Conservation (phyloP, 2,113 vertebrate species). For the Stomatorhinus ivindoensis region DNA sequence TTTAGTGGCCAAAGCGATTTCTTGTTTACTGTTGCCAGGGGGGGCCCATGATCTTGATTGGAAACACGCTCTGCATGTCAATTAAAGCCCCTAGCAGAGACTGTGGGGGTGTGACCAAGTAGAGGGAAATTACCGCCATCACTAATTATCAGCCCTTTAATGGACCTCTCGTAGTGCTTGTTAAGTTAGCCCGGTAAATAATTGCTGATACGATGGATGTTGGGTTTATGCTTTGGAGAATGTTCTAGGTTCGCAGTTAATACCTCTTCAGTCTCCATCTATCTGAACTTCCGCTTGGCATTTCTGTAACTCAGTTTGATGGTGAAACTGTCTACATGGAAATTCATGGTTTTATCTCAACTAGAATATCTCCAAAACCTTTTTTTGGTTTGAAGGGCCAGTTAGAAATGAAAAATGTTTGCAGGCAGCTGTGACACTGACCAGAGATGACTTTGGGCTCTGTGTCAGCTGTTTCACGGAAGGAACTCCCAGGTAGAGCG, state of each 20-base stretch:
- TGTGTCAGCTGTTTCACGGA: not conserved
- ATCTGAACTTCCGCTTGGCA: not conserved
- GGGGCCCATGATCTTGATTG: constrained; percentile 71
- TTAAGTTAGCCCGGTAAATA: not conserved
- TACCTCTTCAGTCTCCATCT: not conserved
- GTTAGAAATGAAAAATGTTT: not conserved
- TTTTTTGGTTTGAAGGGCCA: not conserved
- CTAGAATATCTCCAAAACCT: not conserved
- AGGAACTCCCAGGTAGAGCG: not conserved
- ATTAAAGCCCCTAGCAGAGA: not conserved
- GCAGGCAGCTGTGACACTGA: not conserved
- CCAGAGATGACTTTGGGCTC: not conserved
- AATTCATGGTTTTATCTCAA: not conserved
- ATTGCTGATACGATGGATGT: not conserved
- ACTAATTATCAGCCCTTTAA: not conserved
- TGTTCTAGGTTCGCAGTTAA: not conserved
- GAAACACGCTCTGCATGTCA: constrained; percentile 72
- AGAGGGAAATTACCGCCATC: not conserved
- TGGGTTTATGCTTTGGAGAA: not conserved
- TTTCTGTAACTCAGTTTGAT: not conserved
- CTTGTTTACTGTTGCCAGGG: constrained; percentile 75
- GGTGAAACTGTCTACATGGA: not conserved
- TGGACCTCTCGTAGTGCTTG: not conserved
- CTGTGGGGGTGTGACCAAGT: not conserved
- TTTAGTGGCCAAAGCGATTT: constrained; percentile 66